Evolutionary conservation across 2,113 vertebrate species (phyloP).

Genomic region (Aleadryas rufinucha): DNA sequence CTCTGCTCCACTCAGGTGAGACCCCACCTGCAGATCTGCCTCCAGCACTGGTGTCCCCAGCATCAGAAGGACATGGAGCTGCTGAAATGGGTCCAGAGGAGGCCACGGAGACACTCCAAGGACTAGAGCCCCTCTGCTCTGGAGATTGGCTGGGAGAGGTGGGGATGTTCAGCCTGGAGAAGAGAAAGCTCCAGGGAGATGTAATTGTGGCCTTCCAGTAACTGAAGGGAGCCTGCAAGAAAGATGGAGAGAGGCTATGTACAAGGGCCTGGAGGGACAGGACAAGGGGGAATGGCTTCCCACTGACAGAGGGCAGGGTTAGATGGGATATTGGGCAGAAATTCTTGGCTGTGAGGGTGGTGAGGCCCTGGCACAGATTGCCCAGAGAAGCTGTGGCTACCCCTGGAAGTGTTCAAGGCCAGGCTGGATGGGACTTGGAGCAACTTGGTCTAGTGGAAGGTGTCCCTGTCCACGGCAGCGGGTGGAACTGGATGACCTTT

Average conservation of each 20-base stretch:
- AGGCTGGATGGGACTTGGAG: fast-evolving
- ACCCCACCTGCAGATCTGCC: background rate
- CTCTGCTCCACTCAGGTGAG: background rate
- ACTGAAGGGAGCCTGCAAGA: background rate
- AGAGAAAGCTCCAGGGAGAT: background rate
- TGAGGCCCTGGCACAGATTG: background rate
- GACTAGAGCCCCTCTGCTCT: background rate
- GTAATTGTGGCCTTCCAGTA: background rate
- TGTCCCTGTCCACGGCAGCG: background rate
- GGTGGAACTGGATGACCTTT: background rate
- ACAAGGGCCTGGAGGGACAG: background rate
- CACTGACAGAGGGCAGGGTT: background rate
- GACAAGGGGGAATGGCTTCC: background rate
- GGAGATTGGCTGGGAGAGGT: background rate
- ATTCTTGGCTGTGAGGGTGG: background rate
- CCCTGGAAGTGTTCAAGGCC: background rate
- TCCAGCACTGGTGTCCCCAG: background rate
- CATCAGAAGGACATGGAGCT: background rate
- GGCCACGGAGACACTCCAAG: background rate
- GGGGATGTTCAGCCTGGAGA: background rate
- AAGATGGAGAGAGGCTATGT: background rate
- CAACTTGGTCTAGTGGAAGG: background rate
- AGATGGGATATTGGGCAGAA: background rate
- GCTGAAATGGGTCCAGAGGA: background rate
- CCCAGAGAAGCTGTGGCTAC: background rate